phyloP scores from a whole-genome alignment of 2,888 invertebrate genomes.

The Conomelus anceps region DNA sequence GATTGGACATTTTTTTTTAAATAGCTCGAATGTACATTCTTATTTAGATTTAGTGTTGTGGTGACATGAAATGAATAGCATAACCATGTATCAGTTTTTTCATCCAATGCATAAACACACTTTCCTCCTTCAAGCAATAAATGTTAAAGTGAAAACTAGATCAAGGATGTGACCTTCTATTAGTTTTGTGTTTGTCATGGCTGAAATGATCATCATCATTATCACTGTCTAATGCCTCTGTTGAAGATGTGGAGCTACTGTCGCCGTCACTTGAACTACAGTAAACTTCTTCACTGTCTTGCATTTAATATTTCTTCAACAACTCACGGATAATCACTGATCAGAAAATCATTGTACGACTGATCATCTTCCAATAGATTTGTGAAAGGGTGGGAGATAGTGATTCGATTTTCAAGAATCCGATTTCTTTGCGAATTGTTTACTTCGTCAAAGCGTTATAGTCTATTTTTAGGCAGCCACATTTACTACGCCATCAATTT shows the following conservation, averaged over 20 bases:
- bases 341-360: neutral
- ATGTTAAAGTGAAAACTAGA: neutral
- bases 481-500: neutral
- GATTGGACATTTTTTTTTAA: too few relatives aligned
- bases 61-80: neutral
- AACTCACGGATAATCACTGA: neutral
- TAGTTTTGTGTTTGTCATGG: neutral
- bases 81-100: neutral
- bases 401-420: neutral
- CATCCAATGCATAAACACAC: neutral
- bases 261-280: neutral
- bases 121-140: neutral
- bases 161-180: neutral
- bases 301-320: neutral
- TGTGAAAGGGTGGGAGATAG: neutral
- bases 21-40: too few relatives aligned
- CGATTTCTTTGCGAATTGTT: neutral
- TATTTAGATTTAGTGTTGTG: too few relatives aligned
- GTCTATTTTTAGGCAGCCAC: neutral
- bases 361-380: neutral
- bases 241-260: neutral
- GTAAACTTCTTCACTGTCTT: neutral
- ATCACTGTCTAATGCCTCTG: neutral
- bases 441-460: conserved; percentile 6
- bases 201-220: neutral